A percentile compares a stretch with the other conserved stretches of the same genome.
Conservation (phyloP, 2,888 invertebrate genomes). For the Lasioglossum villosulum region DNA sequence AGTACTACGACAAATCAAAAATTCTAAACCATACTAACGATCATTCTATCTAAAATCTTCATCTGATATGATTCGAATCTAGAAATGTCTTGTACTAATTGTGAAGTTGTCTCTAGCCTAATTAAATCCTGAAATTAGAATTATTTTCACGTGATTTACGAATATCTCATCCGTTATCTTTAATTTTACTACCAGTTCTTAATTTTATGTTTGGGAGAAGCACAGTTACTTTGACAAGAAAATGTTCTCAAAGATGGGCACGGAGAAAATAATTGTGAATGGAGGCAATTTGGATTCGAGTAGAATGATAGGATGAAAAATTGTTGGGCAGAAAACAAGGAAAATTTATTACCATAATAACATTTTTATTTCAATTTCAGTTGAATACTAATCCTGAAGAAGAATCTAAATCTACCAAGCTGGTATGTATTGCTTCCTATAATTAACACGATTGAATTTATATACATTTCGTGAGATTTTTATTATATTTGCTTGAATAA, state of each 20-base stretch:
- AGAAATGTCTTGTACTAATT: not conserved
- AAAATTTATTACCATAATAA: not conserved
- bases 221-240: not conserved
- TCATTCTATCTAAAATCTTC: not conserved
- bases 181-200: not conserved
- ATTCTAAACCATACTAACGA: not conserved
- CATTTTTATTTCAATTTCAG: not conserved
- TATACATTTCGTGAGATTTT: too few species aligned
- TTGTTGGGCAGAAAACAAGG: too few species aligned
- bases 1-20: not conserved
- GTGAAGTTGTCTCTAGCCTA: not conserved
- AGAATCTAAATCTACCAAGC: too few species aligned
- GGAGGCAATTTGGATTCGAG: too few species aligned
- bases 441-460: not conserved
- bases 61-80: not conserved
- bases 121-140: not conserved
- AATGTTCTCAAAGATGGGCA: too few species aligned
- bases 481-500: not conserved
- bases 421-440: too few species aligned
- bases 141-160: not conserved
- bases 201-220: not conserved
- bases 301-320: too few species aligned
- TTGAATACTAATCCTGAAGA: too few species aligned
- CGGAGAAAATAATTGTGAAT: too few species aligned
- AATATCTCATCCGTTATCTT: not conserved